Evolutionary conservation across 2,888 invertebrate species (phyloP).

Genomic region (Teinopalpus imperialis): DNA sequence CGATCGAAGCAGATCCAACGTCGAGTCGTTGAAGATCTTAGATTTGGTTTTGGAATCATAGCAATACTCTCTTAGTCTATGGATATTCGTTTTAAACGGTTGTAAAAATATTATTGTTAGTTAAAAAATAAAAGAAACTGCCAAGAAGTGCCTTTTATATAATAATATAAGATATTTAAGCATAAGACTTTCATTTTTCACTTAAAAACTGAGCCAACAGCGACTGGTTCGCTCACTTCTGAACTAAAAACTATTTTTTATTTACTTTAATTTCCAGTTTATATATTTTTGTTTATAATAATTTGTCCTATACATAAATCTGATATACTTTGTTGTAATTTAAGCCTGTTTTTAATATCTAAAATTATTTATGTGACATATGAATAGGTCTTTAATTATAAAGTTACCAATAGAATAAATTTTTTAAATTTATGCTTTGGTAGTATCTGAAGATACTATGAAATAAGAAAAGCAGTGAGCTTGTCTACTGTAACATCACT

Average conservation of each 20-base stretch:
- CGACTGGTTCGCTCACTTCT: constrained; percentile 71
- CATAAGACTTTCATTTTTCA: constrained; percentile 38
- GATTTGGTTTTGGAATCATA: constrained; percentile 47
- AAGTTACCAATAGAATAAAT: constrained; percentile 78
- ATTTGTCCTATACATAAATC: constrained; percentile 34
- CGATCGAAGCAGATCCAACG: constrained; percentile 39
- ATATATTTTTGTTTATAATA: constrained; percentile 35
- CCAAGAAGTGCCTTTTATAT: constrained; percentile 78
- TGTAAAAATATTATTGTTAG: constrained; percentile 62
- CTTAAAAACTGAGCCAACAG: constrained; percentile 39
- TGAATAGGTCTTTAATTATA: constrained; percentile 63
- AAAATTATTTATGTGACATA: constrained; percentile 75
- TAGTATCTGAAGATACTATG: constrained; percentile 30
- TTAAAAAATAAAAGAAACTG: constrained; percentile 67
- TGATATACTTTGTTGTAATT: constrained; percentile 47
- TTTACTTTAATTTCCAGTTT: constrained; percentile 33
- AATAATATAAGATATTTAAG: constrained; percentile 42
- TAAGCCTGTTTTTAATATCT: constrained; percentile 63
- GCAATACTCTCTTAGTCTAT: constrained; percentile 65
- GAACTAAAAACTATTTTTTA: constrained; percentile 49
- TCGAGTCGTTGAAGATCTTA: constrained; percentile 35
- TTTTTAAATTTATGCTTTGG: constrained; percentile 34
- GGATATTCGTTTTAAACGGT: constrained; percentile 53
- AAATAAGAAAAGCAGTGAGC: constrained; percentile 31
- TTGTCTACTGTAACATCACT: constrained; percentile 45